Evolutionary conservation across 2,888 invertebrate species (phyloP).

Genomic region (Drosophila percnosoma): DNA sequence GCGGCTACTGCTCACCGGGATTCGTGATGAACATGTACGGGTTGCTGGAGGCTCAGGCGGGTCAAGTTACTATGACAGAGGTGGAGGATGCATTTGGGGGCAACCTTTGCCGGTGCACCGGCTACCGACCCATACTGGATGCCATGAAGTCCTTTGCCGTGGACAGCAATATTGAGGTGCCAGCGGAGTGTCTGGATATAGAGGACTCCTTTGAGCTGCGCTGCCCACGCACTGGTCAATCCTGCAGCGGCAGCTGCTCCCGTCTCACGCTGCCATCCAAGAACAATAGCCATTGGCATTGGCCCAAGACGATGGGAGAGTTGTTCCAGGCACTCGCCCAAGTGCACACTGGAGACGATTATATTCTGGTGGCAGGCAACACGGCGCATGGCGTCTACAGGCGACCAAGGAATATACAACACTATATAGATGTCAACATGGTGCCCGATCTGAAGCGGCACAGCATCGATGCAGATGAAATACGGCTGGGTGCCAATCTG

Average conservation of each 20-base stretch:
- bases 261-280: slow-evolving; percentile 13
- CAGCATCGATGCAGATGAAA: slow-evolving; percentile 74
- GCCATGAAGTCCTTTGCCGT: slow-evolving; percentile 91
- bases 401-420: slow-evolving; percentile 75
- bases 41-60: slow-evolving; percentile 85
- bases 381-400: slow-evolving; percentile 89
- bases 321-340: slow-evolving; percentile 82
- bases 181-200: slow-evolving; percentile 85
- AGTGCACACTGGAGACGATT: slow-evolving; percentile 82
- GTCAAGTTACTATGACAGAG: slow-evolving; percentile 87
- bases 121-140: slow-evolving; percentile 91
- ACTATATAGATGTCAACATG: slow-evolving; percentile 88
- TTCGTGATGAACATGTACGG: slow-evolving; percentile 91
- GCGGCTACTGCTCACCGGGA: slow-evolving; percentile 92
- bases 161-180: slow-evolving; percentile 86
- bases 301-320: slow-evolving; percentile 73
- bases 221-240: slow-evolving; percentile 73
- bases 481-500: slow-evolving; percentile 83
- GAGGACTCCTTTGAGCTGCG: slow-evolving; percentile 79
- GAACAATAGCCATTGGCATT: slow-evolving; percentile 70
- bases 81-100: slow-evolving; percentile 91
- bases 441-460: slow-evolving; percentile 87
- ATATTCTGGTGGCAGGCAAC: slow-evolving; percentile 91
- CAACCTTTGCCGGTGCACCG: slow-evolving; percentile 92
- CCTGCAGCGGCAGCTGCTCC: slow-evolving; percentile 81